phyloP scores from a whole-genome alignment of 1,140 invertebrate genomes.

The Phortica variegata region DNA sequence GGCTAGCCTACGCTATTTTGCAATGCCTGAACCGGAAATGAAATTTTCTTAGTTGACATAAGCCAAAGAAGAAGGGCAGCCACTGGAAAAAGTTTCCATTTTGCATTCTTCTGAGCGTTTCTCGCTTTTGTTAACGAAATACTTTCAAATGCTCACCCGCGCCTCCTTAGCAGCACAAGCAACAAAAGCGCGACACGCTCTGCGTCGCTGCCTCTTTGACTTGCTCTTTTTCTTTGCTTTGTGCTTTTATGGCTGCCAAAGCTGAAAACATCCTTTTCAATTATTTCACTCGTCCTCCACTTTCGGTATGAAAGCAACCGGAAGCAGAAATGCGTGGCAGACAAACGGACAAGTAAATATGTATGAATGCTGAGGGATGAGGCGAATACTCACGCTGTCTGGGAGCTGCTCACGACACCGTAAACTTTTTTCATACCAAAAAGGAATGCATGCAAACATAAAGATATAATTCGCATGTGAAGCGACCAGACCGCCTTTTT shows the following conservation, averaged over 20 bases:
- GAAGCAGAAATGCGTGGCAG: constrained; percentile 46
- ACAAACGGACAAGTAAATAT: constrained; percentile 25
- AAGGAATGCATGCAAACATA: constrained; percentile 34
- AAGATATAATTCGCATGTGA: neutral
- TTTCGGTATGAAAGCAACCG: constrained; percentile 23
- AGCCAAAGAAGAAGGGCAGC: constrained; percentile 4
- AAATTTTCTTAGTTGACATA: constrained; percentile 38
- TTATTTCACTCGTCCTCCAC: constrained; percentile 48
- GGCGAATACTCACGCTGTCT: too few relatives aligned
- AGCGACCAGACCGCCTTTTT: constrained; percentile 31
- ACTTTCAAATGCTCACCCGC: constrained; percentile 36
- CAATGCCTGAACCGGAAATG: too few relatives aligned
- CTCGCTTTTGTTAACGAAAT: constrained; percentile 55
- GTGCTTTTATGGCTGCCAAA: constrained; percentile 31
- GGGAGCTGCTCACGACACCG: constrained; percentile 15
- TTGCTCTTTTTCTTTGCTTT: neutral
- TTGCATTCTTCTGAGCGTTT: constrained; percentile 10
- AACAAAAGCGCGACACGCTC: too few relatives aligned
- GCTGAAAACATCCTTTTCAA: constrained; percentile 55
- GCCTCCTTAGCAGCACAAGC: too few relatives aligned
- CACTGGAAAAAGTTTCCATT: constrained; percentile 14
- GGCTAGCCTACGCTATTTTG: too few relatives aligned
- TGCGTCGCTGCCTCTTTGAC: neutral
- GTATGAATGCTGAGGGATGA: constrained; percentile 17
- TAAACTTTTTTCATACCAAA: constrained; percentile 15